Percentiles rank a stretch among this genome's conserved stretches.
These are phyloP conservation scores for Brachyopa scutellaris DNA, from an alignment of 2,888 invertebrate species.

Conservation along the genomic window DNA sequence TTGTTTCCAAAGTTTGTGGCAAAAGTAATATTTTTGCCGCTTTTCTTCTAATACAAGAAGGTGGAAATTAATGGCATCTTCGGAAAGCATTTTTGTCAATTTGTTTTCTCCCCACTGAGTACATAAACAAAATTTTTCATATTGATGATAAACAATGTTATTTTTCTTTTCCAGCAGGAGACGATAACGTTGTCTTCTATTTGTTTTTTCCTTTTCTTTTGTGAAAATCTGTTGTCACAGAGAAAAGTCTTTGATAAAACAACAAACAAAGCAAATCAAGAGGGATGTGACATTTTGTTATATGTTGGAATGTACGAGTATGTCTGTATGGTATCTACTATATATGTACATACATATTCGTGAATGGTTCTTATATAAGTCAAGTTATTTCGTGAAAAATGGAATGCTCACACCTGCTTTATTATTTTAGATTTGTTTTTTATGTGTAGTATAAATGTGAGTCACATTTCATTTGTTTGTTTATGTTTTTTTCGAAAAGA, in stretches of 20 bases:
- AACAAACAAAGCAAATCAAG: conserved; percentile 42
- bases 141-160: conserved; percentile 54
- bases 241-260: conserved; percentile 34
- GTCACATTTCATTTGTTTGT: too few relatives aligned
- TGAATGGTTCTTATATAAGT: too few relatives aligned
- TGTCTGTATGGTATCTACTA: background rate
- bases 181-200: conserved; percentile 25
- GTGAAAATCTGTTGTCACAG: conserved; percentile 18
- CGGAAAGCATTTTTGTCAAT: conserved; percentile 66
- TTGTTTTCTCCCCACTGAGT: conserved; percentile 56
- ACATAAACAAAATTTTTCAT: conserved; percentile 69
- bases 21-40: conserved; percentile 56
- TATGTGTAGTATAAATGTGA: too few relatives aligned
- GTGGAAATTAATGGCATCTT: conserved; percentile 67
- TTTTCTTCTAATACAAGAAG: conserved; percentile 53
- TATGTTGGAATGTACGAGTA: background rate
- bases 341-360: too few relatives aligned
- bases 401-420: too few relatives aligned
- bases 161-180: conserved; percentile 29
- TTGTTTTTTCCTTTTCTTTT: background rate
- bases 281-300: conserved; percentile 41
- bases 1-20: conserved; percentile 50
- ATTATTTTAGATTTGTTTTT: too few relatives aligned
- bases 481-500: too few relatives aligned
- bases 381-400: too few relatives aligned